These are phyloP conservation scores for Itoplectis maculator DNA, from an alignment of 2,888 invertebrate species.

Conservation along the genomic window DNA sequence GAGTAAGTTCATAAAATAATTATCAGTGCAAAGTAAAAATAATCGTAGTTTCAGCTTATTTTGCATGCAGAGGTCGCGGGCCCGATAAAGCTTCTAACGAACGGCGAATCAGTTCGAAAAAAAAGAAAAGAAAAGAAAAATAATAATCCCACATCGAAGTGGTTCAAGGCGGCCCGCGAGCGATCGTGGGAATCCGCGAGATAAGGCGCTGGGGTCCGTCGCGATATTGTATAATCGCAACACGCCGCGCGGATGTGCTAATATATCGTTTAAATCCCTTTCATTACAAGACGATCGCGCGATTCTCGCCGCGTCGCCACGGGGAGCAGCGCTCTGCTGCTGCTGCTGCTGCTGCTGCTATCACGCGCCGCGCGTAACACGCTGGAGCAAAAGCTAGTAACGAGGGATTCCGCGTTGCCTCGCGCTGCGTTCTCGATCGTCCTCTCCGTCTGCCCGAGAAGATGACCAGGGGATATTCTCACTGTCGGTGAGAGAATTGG, in stretches of 20 bases:
- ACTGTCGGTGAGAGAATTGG: constrained; percentile 55
- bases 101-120: background rate
- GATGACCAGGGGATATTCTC: constrained; percentile 62
- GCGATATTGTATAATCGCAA: constrained; percentile 58
- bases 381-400: constrained; percentile 47
- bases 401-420: constrained; percentile 23
- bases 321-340: too few species aligned
- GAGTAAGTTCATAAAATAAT: too few species aligned
- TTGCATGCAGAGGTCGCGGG: too few species aligned
- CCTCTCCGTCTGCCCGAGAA: constrained; percentile 31
- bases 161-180: constrained; percentile 19
- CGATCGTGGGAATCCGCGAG: constrained; percentile 53
- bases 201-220: constrained; percentile 46
- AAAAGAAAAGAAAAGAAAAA: background rate
- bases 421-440: constrained; percentile 46
- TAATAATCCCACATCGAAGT: background rate
- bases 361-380: constrained; percentile 47
- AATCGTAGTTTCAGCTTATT: too few species aligned
- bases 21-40: too few species aligned
- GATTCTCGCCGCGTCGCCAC: constrained; percentile 11
- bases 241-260: constrained; percentile 35
- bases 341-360: too few species aligned
- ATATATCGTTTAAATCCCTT: constrained; percentile 60
- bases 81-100: too few species aligned
- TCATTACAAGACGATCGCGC: constrained; percentile 51